phyloP scores from a whole-genome alignment of 2,113 vertebrate genomes.

The Laticauda colubrina region DNA sequence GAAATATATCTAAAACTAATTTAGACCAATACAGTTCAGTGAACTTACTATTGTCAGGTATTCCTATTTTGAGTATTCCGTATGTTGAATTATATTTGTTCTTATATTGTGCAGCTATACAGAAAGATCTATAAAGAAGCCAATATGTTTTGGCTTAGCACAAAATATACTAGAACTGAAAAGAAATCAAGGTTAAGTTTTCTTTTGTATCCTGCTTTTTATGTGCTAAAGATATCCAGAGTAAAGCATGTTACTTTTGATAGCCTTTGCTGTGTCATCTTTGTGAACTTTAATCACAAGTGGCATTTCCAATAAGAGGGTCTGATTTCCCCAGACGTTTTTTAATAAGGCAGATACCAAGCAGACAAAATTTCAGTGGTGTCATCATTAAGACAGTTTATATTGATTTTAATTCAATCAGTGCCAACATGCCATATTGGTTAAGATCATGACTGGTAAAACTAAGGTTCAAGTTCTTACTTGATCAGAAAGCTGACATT shows the following conservation, averaged over 20 bases:
- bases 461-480: background rate
- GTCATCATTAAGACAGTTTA: background rate
- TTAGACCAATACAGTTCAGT: background rate
- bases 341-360: background rate
- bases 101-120: background rate
- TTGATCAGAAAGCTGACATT: background rate
- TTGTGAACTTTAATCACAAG: background rate
- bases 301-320: background rate
- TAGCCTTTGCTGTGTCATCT: background rate
- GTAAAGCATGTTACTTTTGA: background rate
- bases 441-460: background rate
- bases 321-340: background rate
- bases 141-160: background rate
- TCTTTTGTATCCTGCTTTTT: background rate
- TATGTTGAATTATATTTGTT: background rate
- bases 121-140: background rate
- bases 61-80: background rate
- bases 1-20: background rate
- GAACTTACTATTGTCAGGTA: background rate
- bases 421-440: background rate
- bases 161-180: background rate
- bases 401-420: conserved; percentile 11
- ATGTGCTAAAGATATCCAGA: background rate
- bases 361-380: background rate
- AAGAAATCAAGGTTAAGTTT: background rate